phyloP scores from a whole-genome alignment of 2,797 vertebrate genomes.

The Denticeps clupeoides region DNA sequence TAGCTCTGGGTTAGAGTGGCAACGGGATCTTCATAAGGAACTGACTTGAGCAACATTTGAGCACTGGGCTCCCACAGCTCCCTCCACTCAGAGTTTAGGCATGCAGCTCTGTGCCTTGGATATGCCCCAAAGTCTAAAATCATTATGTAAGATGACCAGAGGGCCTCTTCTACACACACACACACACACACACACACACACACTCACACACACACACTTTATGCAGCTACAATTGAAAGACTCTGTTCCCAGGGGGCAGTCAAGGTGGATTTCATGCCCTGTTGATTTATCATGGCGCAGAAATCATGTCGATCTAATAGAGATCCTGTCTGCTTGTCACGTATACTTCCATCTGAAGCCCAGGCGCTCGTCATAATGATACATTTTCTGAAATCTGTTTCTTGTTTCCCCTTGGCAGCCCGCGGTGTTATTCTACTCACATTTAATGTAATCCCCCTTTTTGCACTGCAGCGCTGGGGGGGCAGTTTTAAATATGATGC shows the following conservation, averaged over 20 bases:
- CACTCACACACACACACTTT: background rate
- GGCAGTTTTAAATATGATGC: too few species aligned
- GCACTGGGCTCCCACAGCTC: too few species aligned
- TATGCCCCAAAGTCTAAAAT: too few species aligned
- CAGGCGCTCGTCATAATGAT: conserved; percentile 2
- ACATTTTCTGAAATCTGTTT: conserved; percentile 31
- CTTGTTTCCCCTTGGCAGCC: conserved; percentile 40
- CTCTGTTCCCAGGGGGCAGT: too few species aligned
- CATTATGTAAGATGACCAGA: too few species aligned
- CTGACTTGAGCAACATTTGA: too few species aligned
- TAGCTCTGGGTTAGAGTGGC: too few species aligned
- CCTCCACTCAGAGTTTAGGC: too few species aligned
- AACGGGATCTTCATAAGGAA: too few species aligned
- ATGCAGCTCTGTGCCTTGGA: too few species aligned
- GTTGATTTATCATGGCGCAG: conserved; percentile 1
- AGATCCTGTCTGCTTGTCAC: background rate
- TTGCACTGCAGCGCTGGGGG: too few species aligned
- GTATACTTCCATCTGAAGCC: background rate
- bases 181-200: background rate
- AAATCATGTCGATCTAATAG: background rate
- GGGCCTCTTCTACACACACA: background rate
- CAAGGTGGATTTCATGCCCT: too few species aligned
- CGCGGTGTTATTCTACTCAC: conserved; percentile 30
- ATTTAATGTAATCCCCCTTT: conserved; percentile 38
- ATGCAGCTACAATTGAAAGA: background rate